Evolutionary conservation across 2,888 invertebrate genomes (phyloP).

Genomic region (Catocala nupta): DNA sequence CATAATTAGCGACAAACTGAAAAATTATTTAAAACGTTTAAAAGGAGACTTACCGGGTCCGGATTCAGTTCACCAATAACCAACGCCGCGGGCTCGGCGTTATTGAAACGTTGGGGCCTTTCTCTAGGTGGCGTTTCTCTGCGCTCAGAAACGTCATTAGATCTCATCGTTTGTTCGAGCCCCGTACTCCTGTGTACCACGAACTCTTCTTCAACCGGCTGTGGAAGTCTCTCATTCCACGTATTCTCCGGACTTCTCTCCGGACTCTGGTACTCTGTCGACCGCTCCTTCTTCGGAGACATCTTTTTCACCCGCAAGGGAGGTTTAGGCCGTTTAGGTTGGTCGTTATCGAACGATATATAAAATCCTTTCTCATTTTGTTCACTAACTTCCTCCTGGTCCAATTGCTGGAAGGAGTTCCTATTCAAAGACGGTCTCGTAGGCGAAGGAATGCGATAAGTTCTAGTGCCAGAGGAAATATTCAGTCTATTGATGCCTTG

Average conservation of each 20-base stretch:
- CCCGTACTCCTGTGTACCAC: conserved; percentile 58
- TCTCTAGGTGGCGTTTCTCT: conserved; percentile 65
- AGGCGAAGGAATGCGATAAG: conserved; percentile 96
- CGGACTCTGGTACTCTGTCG: conserved; percentile 67
- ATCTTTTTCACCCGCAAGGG: conserved; percentile 92
- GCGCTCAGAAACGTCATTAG: conserved; percentile 60
- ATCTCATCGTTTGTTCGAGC: conserved; percentile 48
- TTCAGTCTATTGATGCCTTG: conserved; percentile 92
- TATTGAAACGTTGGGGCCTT: conserved; percentile 52
- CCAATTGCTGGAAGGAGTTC: conserved; percentile 90
- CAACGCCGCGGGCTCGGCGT: conserved; percentile 76
- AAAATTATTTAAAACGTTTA: too few species aligned
- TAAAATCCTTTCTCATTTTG: conserved; percentile 95
- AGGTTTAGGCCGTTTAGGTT: conserved; percentile 96
- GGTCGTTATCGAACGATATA: conserved; percentile 96
- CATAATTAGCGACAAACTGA: too few species aligned
- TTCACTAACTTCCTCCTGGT: conserved; percentile 75
- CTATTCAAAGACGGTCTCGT: conserved; percentile 91
- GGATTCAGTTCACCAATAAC: conserved; percentile 79
- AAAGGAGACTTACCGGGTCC: conserved; percentile 70
- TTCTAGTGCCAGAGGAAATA: conserved; percentile 95
- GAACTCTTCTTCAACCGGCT: conserved; percentile 60
- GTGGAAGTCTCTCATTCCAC: conserved; percentile 63
- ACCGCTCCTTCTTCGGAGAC: conserved; percentile 92
- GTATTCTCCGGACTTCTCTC: conserved; percentile 70